Percentiles rank a stretch among this genome's conserved stretches.
These are phyloP conservation scores for Armadillidium nasatum DNA, from an alignment of 1,140 invertebrate species.

Conservation along the genomic window DNA sequence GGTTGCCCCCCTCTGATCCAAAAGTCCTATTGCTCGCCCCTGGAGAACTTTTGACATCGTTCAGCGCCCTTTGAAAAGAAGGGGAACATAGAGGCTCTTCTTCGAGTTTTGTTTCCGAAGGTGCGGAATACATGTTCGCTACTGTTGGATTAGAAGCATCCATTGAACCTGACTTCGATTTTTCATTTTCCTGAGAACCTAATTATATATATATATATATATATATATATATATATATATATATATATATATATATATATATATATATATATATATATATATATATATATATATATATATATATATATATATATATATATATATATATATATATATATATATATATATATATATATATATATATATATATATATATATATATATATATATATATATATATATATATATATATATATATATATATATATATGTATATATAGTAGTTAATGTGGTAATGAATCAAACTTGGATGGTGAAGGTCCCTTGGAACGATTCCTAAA, in stretches of 20 bases:
- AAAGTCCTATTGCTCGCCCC: not conserved
- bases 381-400: no score
- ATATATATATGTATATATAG: no score
- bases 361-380: no score
- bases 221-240: conserved; percentile 14
- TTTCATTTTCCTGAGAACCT: not conserved
- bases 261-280: conserved; percentile 15
- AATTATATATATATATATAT: not conserved
- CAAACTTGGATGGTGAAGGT: no score
- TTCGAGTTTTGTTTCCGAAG: not conserved
- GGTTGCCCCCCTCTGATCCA: not conserved
- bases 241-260: conserved; percentile 12
- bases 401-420: no score
- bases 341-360: no score
- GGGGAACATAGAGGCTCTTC: not conserved
- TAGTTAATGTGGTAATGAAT: no score
- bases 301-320: not conserved
- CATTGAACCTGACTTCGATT: not conserved
- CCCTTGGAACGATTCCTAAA: no score
- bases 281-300: conserved; percentile 15
- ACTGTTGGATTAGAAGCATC: not conserved
- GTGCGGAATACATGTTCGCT: not conserved
- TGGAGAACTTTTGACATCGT: not conserved
- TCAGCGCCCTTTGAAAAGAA: not conserved
- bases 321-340: no score